Evolutionary conservation across 2,113 vertebrate species (phyloP).

Genomic region (Notothenia coriiceps): DNA sequence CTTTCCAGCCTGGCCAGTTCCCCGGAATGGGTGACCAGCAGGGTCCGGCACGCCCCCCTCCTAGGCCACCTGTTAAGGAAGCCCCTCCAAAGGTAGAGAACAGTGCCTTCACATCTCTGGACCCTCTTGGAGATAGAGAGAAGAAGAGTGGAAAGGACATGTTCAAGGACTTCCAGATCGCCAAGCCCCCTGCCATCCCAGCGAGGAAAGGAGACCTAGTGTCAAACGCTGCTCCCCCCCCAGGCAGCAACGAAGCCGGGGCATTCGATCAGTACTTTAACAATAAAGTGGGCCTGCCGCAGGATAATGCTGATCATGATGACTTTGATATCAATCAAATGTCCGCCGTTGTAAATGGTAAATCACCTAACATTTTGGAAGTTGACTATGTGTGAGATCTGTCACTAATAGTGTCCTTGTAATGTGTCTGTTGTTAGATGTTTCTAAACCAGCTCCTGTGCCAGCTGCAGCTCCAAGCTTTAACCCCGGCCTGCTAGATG

Average conservation of each 20-base stretch:
- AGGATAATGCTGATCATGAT: slow-evolving; percentile 83
- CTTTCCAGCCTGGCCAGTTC: slow-evolving; percentile 87
- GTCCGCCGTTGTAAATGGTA: slow-evolving; percentile 78
- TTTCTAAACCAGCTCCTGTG: slow-evolving; percentile 70
- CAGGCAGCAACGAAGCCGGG: slow-evolving; percentile 70
- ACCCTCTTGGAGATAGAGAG: slow-evolving; percentile 94
- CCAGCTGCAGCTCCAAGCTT: slow-evolving; percentile 48
- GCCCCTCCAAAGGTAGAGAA: slow-evolving; percentile 85
- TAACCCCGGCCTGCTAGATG: slow-evolving; percentile 62
- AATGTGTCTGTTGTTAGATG: slow-evolving; percentile 72
- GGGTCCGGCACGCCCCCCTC: slow-evolving; percentile 87
- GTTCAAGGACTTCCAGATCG: slow-evolving; percentile 96
- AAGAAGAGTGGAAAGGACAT: slow-evolving; percentile 93
- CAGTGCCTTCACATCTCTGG: slow-evolving; percentile 92
- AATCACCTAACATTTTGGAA: slow-evolving; percentile 9
- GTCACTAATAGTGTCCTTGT: neutral
- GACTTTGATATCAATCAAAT: slow-evolving; percentile 86
- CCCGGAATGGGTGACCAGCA: slow-evolving; percentile 72
- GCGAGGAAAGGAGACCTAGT: slow-evolving; percentile 87
- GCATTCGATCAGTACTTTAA: slow-evolving; percentile 86
- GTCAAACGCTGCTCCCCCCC: slow-evolving; percentile 40
- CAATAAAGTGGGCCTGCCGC: slow-evolving; percentile 86
- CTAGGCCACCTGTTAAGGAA: slow-evolving; percentile 83
- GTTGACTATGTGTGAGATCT: neutral
- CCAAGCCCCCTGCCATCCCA: slow-evolving; percentile 90